phyloP scores from a whole-genome alignment of 2,797 vertebrate genomes.

The Alosa sapidissima region DNA sequence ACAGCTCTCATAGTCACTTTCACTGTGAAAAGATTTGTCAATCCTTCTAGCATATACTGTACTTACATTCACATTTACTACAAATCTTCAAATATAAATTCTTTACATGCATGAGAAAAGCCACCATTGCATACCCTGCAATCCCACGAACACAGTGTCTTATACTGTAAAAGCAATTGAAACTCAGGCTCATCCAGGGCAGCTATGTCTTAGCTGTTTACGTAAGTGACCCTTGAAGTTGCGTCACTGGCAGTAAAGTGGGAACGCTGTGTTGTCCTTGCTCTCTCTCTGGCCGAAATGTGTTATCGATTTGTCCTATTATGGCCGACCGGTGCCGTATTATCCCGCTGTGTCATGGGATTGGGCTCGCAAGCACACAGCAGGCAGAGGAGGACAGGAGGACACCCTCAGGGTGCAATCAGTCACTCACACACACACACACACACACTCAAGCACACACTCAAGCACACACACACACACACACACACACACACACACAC shows the following conservation, averaged over 20 bases:
- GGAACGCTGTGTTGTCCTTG: constrained; percentile 5
- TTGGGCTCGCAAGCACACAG: neutral
- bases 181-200: neutral
- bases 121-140: neutral
- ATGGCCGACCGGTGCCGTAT: neutral
- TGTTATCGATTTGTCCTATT: neutral
- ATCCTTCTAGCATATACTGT: neutral
- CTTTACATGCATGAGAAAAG: neutral
- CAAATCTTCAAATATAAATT: neutral
- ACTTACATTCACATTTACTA: neutral
- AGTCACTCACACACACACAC: neutral
- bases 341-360: neutral
- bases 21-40: neutral
- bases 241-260: neutral
- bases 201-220: neutral
- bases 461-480: neutral
- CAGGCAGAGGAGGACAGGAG: neutral
- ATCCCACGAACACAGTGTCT: too few species aligned
- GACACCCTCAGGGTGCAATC: neutral
- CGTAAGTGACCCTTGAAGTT: neutral
- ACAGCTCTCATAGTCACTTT: neutral
- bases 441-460: neutral
- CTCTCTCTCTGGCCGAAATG: neutral
- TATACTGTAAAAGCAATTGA: too few species aligned
- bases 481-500: neutral